A percentile compares a stretch with the other conserved stretches of the same genome.
phyloP scores from a whole-genome alignment of 2,888 invertebrate species.

The Phengaris alcon region DNA sequence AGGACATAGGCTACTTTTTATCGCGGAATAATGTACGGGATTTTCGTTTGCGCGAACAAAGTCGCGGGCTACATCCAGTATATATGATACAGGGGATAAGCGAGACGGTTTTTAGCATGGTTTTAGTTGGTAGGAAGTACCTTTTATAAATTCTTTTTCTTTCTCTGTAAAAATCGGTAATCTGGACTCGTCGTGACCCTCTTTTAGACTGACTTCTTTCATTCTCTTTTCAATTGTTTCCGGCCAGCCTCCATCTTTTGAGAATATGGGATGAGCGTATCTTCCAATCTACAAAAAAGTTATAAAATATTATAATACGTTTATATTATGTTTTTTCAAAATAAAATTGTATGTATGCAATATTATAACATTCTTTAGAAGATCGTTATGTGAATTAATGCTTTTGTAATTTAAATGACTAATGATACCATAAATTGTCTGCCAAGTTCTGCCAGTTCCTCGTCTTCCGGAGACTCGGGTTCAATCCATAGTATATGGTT shows the following conservation, averaged over 20 bases:
- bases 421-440: conserved; percentile 39
- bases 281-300: conserved; percentile 50
- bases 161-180: conserved; percentile 63
- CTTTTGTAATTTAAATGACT: too few relatives aligned
- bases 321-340: too few relatives aligned
- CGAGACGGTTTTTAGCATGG: too few relatives aligned
- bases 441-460: conserved; percentile 42
- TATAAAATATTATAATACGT: too few relatives aligned
- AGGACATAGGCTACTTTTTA: too few relatives aligned
- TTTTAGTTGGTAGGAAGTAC: neutral
- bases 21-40: too few relatives aligned
- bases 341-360: too few relatives aligned
- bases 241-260: conserved; percentile 38
- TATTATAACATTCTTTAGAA: too few relatives aligned
- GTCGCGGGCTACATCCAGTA: too few relatives aligned
- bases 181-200: conserved; percentile 59
- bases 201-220: conserved; percentile 52
- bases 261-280: conserved; percentile 36
- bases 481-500: conserved; percentile 47
- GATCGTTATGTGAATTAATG: too few relatives aligned
- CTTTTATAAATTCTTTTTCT: conserved; percentile 57
- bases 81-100: too few relatives aligned
- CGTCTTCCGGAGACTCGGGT: conserved; percentile 38
- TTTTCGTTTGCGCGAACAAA: too few relatives aligned
- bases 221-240: conserved; percentile 48